Conservation (phyloP, 2,888 invertebrate species). For the Gortyna flavago region DNA sequence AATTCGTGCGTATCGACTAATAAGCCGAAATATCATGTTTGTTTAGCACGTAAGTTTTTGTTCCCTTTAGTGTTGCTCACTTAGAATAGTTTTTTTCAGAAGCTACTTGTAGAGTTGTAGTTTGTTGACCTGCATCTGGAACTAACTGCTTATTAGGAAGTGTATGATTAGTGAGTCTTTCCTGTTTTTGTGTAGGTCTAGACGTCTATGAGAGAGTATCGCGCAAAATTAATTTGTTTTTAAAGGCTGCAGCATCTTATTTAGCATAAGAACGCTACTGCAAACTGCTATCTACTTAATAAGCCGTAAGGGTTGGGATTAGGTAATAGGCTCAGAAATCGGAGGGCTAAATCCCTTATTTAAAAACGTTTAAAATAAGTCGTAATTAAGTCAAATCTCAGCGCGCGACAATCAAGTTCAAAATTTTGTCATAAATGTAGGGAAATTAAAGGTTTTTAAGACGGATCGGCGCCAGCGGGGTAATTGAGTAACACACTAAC, state of each 20-base stretch:
- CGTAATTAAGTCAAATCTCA: background rate
- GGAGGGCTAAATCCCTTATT: too few relatives aligned
- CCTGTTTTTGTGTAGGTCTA: slow-evolving; percentile 26
- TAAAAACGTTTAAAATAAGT: background rate
- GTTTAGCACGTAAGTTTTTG: too few relatives aligned
- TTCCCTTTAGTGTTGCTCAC: too few relatives aligned
- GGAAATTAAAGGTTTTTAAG: background rate
- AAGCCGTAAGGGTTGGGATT: fast-evolving
- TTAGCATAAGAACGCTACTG: background rate
- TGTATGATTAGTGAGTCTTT: slow-evolving; percentile 31
- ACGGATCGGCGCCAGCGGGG: too few relatives aligned
- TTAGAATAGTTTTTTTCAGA: background rate
- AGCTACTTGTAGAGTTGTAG: background rate
- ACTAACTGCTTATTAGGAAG: slow-evolving; percentile 30
- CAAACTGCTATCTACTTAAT: too few relatives aligned
- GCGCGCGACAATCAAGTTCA: background rate
- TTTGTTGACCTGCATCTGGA: slow-evolving; percentile 21
- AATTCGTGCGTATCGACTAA: too few relatives aligned
- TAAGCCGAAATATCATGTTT: too few relatives aligned
- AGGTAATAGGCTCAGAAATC: background rate
- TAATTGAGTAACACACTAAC: too few relatives aligned
- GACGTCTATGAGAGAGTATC: background rate
- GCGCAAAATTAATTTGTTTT: background rate
- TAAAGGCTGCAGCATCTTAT: background rate
- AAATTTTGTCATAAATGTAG: background rate